Conservation (phyloP, 2,797 vertebrate genomes). For the Sparidentex hasta region DNA sequence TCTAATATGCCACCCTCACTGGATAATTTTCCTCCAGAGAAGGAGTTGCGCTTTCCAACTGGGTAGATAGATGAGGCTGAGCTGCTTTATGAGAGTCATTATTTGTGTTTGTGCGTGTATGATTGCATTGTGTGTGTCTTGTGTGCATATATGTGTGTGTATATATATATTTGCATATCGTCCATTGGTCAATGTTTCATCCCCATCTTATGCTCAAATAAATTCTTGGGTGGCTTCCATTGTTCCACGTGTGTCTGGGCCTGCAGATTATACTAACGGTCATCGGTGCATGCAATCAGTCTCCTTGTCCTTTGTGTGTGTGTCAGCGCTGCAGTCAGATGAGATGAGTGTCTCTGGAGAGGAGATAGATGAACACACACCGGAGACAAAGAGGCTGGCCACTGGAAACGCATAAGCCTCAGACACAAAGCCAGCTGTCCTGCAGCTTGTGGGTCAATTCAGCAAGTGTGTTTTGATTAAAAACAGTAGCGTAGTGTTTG, state of each 20-base stretch:
- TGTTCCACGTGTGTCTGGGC: slow-evolving; percentile 61
- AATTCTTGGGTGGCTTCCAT: slow-evolving; percentile 53
- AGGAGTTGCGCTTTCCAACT: slow-evolving; percentile 41
- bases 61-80: slow-evolving; percentile 31
- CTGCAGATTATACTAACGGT: slow-evolving; percentile 71
- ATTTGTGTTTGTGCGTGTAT: slow-evolving; percentile 34
- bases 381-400: slow-evolving; percentile 73
- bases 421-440: slow-evolving; percentile 71
- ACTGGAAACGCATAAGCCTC: slow-evolving; percentile 56
- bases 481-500: slow-evolving; percentile 13
- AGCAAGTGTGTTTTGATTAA: slow-evolving; percentile 40
- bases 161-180: slow-evolving; percentile 42
- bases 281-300: slow-evolving; percentile 70
- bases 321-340: slow-evolving; percentile 77
- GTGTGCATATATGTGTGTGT: not conserved
- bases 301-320: slow-evolving; percentile 74
- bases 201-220: slow-evolving; percentile 48
- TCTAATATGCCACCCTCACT: slow-evolving; percentile 48
- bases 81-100: slow-evolving; percentile 47
- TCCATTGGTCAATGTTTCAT: slow-evolving; percentile 50
- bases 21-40: slow-evolving; percentile 43
- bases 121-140: slow-evolving; percentile 5
- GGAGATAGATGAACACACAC: slow-evolving; percentile 68
- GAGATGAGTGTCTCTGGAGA: slow-evolving; percentile 77
- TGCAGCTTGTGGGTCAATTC: slow-evolving; percentile 45